Evolutionary conservation across 2,888 invertebrate genomes (phyloP).

Genomic region (Hypomecis punctinalis): DNA sequence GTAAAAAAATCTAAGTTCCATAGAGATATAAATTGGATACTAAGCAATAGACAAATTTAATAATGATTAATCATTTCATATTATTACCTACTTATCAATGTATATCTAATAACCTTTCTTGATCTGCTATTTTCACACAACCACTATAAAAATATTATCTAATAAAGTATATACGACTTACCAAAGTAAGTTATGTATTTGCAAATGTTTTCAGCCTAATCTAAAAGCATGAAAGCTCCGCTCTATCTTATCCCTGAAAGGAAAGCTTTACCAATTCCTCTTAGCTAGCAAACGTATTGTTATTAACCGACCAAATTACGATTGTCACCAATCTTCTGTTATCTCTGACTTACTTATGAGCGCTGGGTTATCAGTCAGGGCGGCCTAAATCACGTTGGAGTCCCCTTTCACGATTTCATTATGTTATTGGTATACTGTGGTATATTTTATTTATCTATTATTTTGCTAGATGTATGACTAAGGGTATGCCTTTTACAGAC

Average conservation of each 20-base stretch:
- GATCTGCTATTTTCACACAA: too few species aligned
- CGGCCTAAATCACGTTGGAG: constrained; percentile 12
- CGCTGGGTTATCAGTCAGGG: constrained; percentile 34
- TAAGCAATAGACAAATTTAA: too few species aligned
- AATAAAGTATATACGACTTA: too few species aligned
- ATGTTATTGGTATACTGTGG: constrained; percentile 13
- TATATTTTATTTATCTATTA: neutral
- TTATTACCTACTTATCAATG: too few species aligned
- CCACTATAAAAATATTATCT: too few species aligned
- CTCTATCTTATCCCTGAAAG: constrained; percentile 8
- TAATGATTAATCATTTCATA: too few species aligned
- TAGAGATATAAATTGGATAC: too few species aligned
- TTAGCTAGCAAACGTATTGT: constrained; percentile 26
- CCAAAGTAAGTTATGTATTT: too few species aligned
- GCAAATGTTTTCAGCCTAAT: neutral
- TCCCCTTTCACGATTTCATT: constrained; percentile 14
- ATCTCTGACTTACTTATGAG: constrained; percentile 42
- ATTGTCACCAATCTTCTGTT: constrained; percentile 39
- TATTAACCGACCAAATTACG: constrained; percentile 42
- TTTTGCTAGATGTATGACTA: neutral
- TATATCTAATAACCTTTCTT: too few species aligned
- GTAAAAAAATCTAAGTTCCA: too few species aligned
- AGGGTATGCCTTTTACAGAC: too few species aligned
- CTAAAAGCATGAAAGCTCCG: neutral
- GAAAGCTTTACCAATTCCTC: constrained; percentile 18